phyloP scores from a whole-genome alignment of 2,888 invertebrate species.

The Gastrophysa polygoni region DNA sequence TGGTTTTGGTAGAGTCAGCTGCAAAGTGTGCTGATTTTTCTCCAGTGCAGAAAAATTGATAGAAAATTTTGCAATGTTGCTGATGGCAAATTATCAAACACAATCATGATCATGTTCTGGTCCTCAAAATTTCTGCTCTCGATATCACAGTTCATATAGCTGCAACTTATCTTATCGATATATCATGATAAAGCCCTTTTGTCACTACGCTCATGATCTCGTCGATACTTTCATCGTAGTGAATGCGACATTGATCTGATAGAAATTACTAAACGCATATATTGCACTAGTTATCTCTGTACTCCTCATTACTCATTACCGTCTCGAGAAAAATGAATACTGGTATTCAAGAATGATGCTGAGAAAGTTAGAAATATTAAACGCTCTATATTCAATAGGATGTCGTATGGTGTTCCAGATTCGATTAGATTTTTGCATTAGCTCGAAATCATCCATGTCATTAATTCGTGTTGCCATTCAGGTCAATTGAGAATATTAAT shows the following conservation, averaged over 20 bases:
- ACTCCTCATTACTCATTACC: conserved; percentile 30
- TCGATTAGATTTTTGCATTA: conserved; percentile 34
- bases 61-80: too few species aligned
- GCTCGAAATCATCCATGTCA: background rate
- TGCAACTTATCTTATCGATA: too few species aligned
- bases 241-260: conserved; percentile 11
- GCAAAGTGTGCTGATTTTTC: too few species aligned
- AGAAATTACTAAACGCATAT: conserved; percentile 1
- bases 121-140: too few species aligned
- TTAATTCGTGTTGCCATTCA: background rate
- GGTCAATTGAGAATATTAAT: background rate
- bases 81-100: too few species aligned
- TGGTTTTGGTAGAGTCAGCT: too few species aligned
- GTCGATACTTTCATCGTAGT: background rate
- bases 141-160: too few species aligned
- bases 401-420: conserved; percentile 50
- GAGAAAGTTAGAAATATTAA: conserved; percentile 55
- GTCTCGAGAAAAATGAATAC: conserved; percentile 4
- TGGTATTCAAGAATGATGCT: conserved; percentile 42
- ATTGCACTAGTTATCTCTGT: conserved; percentile 24
- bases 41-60: too few species aligned
- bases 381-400: conserved; percentile 51
- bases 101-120: too few species aligned
- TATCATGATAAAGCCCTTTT: too few species aligned
- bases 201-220: too few species aligned